Evolutionary conservation across 2,888 invertebrate genomes (phyloP), one percentile per base, ranked within the genome.

Genomic region (Nymphalis c-album): DNA sequence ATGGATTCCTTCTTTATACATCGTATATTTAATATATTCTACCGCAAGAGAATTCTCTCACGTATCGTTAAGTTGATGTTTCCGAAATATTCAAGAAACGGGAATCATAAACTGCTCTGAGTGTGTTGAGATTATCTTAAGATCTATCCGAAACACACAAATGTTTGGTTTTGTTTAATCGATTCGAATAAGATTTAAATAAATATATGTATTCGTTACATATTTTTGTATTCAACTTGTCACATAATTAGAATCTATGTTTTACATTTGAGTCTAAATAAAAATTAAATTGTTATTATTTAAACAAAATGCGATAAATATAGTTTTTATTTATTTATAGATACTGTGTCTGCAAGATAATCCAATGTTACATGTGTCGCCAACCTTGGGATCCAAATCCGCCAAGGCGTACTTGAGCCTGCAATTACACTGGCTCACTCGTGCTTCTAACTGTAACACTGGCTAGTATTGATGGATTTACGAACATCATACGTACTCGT

Each of bases 21-120:
- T 20, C 60, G 31, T 60, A n/a, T n/a, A 40, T 57, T 57, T 13
- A 18, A 57, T 35, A 66, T 10, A 50, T 45, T 20, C 48, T 13
- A 22, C 26, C 47, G 60, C 60, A 47, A n/a, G 35, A 55, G 55
- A 60, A 66, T 66, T 55, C 66, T 66, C 55, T 66, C 66, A 66
- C 66, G 61, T 66, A n/a, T 40, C 55, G 46, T 40, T 47, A 66
- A 57, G 66, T 61, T 40, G 16, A 26, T 48, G 65, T 57, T 57
- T 40, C 57, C 57, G 40, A 57, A 57, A 57, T 57, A 57, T 57
- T 57, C 18, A 17, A 35, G 18, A 57, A 57, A 55, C 53, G 31
- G 31, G 26, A 55, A 55, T 55, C 53, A 31, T 55, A 57, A 57
- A 35, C 18, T 5, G 40, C 18, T n/a, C 18, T 40, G 13, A 20